Evolutionary conservation across 2,113 vertebrate genomes (phyloP).

Genomic region (Sceloporus undulatus): DNA sequence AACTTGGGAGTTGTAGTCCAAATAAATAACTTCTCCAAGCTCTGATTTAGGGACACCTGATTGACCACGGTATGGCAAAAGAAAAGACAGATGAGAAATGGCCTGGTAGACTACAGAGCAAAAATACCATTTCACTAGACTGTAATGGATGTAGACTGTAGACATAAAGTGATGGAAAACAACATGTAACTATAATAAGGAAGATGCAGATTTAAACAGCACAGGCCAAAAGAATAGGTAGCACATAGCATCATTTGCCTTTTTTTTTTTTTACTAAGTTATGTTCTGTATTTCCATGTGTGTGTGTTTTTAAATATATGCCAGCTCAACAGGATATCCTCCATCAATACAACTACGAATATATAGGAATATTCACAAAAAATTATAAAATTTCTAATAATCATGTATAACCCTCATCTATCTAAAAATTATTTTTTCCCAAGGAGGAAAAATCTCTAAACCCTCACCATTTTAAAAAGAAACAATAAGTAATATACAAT

Average conservation of each 20-base stretch:
- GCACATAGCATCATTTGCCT: neutral
- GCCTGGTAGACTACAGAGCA: neutral
- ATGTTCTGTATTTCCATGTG: neutral
- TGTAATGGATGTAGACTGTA: constrained; percentile 7
- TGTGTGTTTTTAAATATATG: constrained; percentile 22
- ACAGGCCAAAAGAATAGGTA: neutral
- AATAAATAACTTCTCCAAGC: no score
- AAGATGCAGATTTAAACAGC: neutral
- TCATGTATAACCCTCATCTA: neutral
- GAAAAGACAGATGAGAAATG: neutral
- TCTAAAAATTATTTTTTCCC: neutral
- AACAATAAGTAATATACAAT: neutral
- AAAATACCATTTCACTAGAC: neutral
- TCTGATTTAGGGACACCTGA: neutral
- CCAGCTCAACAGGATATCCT: neutral
- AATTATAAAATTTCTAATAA: constrained; percentile 37
- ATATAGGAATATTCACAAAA: neutral
- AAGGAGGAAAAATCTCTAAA: neutral
- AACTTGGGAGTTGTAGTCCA: no score
- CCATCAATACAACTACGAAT: neutral
- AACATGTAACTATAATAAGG: neutral
- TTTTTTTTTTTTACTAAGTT: constrained; percentile 9
- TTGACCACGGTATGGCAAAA: neutral
- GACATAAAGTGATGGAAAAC: constrained; percentile 1
- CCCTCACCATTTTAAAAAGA: neutral